Evolutionary conservation across 1,140 invertebrate genomes (phyloP).

Genomic region (Eriosoma lanigerum): DNA sequence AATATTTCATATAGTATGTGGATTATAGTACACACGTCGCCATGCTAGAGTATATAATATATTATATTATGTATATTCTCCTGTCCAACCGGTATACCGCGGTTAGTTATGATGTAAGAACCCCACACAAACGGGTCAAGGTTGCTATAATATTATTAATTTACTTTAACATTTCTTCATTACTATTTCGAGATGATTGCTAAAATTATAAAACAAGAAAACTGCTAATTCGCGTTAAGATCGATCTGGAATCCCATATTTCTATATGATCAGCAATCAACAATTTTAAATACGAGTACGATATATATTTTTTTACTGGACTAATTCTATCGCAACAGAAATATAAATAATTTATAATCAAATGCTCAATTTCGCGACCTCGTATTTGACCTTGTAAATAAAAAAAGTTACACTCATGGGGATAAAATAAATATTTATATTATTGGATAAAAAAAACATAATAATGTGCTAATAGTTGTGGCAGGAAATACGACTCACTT

Average conservation of each 20-base stretch:
- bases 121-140: conserved; percentile 30
- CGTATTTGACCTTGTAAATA: too few species aligned
- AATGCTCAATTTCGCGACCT: too few species aligned
- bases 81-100: conserved; percentile 26
- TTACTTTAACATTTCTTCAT: conserved; percentile 32
- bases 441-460: background rate
- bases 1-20: background rate
- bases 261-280: too few species aligned
- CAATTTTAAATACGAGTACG: too few species aligned
- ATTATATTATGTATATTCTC: too few species aligned
- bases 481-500: background rate
- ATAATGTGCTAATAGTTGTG: too few species aligned
- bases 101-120: conserved; percentile 20
- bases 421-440: too few species aligned
- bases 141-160: conserved; percentile 5
- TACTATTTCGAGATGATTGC: conserved; percentile 24
- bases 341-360: too few species aligned
- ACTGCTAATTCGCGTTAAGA: background rate
- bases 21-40: background rate
- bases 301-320: background rate
- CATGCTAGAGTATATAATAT: background rate
- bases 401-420: background rate
- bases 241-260: background rate
- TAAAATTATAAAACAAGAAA: background rate
- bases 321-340: background rate